Percentiles rank a stretch among this genome's conserved stretches.
phyloP scores from a whole-genome alignment of 2,797 vertebrate species.

The Cetoscarus ocellatus region DNA sequence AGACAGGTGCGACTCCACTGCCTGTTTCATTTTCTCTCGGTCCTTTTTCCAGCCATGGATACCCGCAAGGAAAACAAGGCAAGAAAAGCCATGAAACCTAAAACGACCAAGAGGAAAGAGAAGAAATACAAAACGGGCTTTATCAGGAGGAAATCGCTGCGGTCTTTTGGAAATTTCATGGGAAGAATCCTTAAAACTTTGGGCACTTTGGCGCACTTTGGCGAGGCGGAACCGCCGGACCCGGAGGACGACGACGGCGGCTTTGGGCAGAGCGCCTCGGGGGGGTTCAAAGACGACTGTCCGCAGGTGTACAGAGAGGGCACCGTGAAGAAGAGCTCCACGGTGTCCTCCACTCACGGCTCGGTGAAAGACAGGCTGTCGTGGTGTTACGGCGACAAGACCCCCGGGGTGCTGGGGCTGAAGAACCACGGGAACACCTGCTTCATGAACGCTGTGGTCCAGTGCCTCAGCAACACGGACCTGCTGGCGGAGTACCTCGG shows the following conservation, averaged over 20 bases:
- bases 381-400: constrained; percentile 82
- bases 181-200: constrained; percentile 89
- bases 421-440: constrained; percentile 96
- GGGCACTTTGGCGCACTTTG: constrained; percentile 85
- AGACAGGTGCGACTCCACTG: constrained; percentile 79
- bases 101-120: constrained; percentile 75
- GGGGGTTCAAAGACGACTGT: constrained; percentile 59
- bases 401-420: constrained; percentile 90
- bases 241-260: constrained; percentile 88
- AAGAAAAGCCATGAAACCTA: constrained; percentile 77
- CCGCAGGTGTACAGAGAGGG: constrained; percentile 46
- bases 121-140: constrained; percentile 77
- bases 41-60: constrained; percentile 74
- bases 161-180: constrained; percentile 86
- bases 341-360: constrained; percentile 56
- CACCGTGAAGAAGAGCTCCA: constrained; percentile 67
- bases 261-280: constrained; percentile 71
- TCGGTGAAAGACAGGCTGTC: constrained; percentile 79
- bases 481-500: constrained; percentile 92
- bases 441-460: constrained; percentile 96
- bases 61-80: constrained; percentile 73
- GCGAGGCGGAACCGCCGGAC: constrained; percentile 73
- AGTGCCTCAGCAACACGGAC: constrained; percentile 95
- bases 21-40: constrained; percentile 47
- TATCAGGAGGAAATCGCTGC: constrained; percentile 80